phyloP scores from a whole-genome alignment of 2,888 invertebrate species.

The Alviniconcha strummeri region DNA sequence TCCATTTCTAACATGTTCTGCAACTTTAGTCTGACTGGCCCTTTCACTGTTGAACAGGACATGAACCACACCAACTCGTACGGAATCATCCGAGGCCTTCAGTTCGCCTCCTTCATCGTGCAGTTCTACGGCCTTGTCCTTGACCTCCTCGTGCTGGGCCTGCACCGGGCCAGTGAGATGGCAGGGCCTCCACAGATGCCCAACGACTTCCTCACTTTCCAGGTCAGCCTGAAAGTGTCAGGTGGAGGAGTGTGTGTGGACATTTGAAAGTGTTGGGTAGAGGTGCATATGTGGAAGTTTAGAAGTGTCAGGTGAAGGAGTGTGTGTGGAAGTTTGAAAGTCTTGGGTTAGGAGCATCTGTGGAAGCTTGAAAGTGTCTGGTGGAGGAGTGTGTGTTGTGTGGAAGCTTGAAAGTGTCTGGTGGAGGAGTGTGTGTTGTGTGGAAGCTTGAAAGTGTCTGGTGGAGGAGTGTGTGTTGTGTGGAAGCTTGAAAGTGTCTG shows the following conservation, averaged over 20 bases:
- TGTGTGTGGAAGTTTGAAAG: no score
- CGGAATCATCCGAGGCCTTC: conserved; percentile 97
- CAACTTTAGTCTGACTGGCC: no score
- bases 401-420: no score
- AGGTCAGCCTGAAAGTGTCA: conserved; percentile 71
- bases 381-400: no score
- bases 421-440: no score
- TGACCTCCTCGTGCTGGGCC: conserved; percentile 95
- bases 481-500: no score
- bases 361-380: no score
- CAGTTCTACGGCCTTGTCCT: conserved; percentile 98
- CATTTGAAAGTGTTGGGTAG: not conserved
- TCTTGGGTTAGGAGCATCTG: no score
- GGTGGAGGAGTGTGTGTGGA: not conserved
- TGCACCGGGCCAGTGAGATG: conserved; percentile 98
- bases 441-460: no score
- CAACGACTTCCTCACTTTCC: conserved; percentile 98
- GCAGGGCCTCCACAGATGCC: conserved; percentile 99
- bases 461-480: no score
- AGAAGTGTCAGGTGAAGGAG: not conserved
- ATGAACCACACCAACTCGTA: conserved; percentile 99
- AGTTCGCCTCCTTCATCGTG: conserved; percentile 99
- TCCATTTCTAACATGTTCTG: no score
- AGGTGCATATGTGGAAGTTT: not conserved
- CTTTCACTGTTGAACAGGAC: conserved; percentile 78